Evolutionary conservation across 2,888 invertebrate species (phyloP).

Genomic region (Dicyrtomina minuta): DNA sequence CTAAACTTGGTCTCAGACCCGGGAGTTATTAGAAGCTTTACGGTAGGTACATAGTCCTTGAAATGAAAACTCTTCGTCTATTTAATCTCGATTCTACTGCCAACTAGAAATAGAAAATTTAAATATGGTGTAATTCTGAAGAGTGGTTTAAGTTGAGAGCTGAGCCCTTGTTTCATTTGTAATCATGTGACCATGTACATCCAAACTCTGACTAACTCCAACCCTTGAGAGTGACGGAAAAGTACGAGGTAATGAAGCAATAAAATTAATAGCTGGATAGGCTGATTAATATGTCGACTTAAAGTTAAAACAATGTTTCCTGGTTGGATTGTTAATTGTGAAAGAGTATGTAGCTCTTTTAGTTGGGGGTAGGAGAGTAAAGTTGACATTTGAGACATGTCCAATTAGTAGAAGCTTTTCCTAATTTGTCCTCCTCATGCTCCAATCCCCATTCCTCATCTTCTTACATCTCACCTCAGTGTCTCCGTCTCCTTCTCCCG

Average conservation of each 20-base stretch:
- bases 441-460: slow-evolving; percentile 7
- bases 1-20: no score
- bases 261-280: neutral
- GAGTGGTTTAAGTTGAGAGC: neutral
- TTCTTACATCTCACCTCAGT: slow-evolving; percentile 3
- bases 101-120: no score
- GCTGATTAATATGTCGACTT: slow-evolving; percentile 27
- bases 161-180: neutral
- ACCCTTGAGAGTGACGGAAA: neutral
- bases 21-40: no score
- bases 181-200: neutral
- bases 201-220: no score
- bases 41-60: neutral
- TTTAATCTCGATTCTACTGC: no score
- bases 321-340: slow-evolving; percentile 18
- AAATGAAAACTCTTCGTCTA: neutral
- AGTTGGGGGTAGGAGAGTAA: neutral
- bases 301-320: neutral
- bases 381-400: slow-evolving; percentile 30
- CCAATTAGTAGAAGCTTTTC: slow-evolving; percentile 28
- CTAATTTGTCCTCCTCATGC: slow-evolving; percentile 26
- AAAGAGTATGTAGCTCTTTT: neutral
- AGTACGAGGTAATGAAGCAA: neutral
- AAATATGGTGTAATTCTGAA: neutral
- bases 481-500: neutral